Percentiles rank a stretch among this genome's conserved stretches.
phyloP scores from a whole-genome alignment of 2,797 vertebrate species.

The Hoplostethus mediterraneus region DNA sequence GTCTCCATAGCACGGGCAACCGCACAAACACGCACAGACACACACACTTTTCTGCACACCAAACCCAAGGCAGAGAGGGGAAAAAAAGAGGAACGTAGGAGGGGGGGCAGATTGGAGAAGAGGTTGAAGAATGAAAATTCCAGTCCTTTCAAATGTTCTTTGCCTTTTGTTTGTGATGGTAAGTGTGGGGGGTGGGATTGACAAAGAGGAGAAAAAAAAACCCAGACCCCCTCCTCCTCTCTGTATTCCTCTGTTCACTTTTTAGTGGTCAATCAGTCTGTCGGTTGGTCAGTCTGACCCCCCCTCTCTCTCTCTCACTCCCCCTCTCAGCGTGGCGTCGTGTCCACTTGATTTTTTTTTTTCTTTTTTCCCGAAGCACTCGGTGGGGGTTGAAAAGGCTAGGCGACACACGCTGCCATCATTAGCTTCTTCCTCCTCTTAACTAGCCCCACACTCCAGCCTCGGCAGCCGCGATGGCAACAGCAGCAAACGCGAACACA shows the following conservation, averaged over 20 bases:
- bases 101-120: slow-evolving; percentile 46
- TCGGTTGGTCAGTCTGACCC: slow-evolving; percentile 69
- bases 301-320: slow-evolving; percentile 1
- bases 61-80: slow-evolving; percentile 52
- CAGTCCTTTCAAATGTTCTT: slow-evolving; percentile 78
- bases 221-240: slow-evolving; percentile 52
- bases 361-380: slow-evolving; percentile 45
- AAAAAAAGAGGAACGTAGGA: slow-evolving; percentile 47
- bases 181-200: slow-evolving; percentile 33
- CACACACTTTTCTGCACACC: slow-evolving; percentile 44
- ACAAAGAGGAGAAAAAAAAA: slow-evolving; percentile 48
- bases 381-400: slow-evolving; percentile 70
- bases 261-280: slow-evolving; percentile 77
- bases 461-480: slow-evolving; percentile 54
- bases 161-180: slow-evolving; percentile 68
- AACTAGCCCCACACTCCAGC: slow-evolving; percentile 80
- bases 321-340: slow-evolving; percentile 43
- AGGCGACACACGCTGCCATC: slow-evolving; percentile 80
- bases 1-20: slow-evolving; percentile 86
- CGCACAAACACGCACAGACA: slow-evolving; percentile 59
- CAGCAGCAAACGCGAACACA: slow-evolving; percentile 62
- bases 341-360: slow-evolving; percentile 67
- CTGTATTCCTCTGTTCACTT: slow-evolving; percentile 81
- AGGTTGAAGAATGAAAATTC: slow-evolving; percentile 78
- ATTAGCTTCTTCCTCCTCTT: slow-evolving; percentile 79